Conservation (phyloP, 2,797 vertebrate genomes). For the Cephalopachus bancanus region DNA sequence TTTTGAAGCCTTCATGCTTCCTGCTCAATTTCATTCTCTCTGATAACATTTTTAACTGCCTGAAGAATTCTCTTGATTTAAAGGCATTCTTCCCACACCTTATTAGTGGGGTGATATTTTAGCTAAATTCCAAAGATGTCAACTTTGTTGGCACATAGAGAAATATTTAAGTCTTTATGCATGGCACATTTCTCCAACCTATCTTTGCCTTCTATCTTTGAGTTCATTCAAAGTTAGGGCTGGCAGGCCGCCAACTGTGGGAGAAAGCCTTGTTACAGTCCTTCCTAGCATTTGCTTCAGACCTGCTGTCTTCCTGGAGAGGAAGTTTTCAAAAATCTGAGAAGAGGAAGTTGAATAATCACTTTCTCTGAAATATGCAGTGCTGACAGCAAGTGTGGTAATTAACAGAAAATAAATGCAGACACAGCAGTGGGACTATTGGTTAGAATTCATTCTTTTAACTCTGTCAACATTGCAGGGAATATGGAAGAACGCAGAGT, state of each 20-base stretch:
- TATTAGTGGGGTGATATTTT: neutral
- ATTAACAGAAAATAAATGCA: conserved; percentile 70
- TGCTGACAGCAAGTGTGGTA: conserved; percentile 68
- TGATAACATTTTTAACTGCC: conserved; percentile 81
- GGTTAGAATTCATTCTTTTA: conserved; percentile 33
- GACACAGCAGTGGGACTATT: neutral
- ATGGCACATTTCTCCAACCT: neutral
- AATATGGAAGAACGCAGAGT: neutral
- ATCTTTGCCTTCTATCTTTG: neutral
- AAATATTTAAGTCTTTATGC: neutral
- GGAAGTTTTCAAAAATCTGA: conserved; percentile 48
- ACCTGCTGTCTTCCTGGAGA: conserved; percentile 23
- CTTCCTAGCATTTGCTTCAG: conserved; percentile 23
- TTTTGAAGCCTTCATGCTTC: conserved; percentile 77
- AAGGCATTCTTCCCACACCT: conserved; percentile 67
- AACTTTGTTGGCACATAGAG: neutral
- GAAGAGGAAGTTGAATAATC: conserved; percentile 60
- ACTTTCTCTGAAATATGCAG: conserved; percentile 66
- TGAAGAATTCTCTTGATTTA: conserved; percentile 73
- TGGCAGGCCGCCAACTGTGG: neutral
- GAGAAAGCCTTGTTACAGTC: neutral
- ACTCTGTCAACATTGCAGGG: neutral
- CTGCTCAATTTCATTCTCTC: conserved; percentile 83
- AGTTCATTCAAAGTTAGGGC: neutral
- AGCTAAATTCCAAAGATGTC: conserved; percentile 1